These are phyloP conservation scores for Apamea monoglypha DNA, from an alignment of 2,888 invertebrate species.

Conservation along the genomic window DNA sequence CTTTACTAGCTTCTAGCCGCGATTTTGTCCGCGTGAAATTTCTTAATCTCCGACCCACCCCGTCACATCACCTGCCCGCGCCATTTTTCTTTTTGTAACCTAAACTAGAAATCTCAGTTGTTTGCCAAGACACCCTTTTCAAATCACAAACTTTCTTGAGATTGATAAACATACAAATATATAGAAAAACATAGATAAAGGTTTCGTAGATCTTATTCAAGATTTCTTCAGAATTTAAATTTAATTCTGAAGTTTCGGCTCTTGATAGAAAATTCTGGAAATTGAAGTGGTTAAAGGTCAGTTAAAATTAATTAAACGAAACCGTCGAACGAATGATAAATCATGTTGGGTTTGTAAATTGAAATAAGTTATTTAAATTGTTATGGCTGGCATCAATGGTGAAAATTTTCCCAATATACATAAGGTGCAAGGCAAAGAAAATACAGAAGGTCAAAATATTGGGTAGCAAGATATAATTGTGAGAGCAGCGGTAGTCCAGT, in stretches of 20 bases:
- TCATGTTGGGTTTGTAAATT: conserved; percentile 56
- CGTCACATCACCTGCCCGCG: too few relatives aligned
- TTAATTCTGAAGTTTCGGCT: conserved; percentile 18
- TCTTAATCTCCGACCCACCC: too few relatives aligned
- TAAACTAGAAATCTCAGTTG: not conserved
- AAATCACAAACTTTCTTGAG: conserved; percentile 2
- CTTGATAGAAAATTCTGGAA: conserved; percentile 1
- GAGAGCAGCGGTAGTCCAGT: too few relatives aligned
- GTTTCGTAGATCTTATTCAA: conserved; percentile 3
- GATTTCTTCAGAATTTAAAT: conserved; percentile 35
- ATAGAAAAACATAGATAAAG: not conserved
- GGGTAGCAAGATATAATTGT: too few relatives aligned
- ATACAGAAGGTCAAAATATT: not conserved
- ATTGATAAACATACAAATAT: not conserved
- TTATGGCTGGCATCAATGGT: not conserved
- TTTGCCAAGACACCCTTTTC: not conserved
- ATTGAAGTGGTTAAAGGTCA: conserved; percentile 21
- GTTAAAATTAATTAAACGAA: conserved; percentile 29
- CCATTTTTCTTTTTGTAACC: not conserved
- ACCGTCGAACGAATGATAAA: conserved; percentile 60
- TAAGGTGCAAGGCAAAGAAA: not conserved
- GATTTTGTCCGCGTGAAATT: too few relatives aligned
- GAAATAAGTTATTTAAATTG: conserved; percentile 41
- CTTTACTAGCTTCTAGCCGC: too few relatives aligned
- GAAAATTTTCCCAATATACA: not conserved